Evolutionary conservation across 2,113 vertebrate species (phyloP), one percentile per base, ranked within the genome.

Genomic region (Apistogramma diplotaenia): DNA sequence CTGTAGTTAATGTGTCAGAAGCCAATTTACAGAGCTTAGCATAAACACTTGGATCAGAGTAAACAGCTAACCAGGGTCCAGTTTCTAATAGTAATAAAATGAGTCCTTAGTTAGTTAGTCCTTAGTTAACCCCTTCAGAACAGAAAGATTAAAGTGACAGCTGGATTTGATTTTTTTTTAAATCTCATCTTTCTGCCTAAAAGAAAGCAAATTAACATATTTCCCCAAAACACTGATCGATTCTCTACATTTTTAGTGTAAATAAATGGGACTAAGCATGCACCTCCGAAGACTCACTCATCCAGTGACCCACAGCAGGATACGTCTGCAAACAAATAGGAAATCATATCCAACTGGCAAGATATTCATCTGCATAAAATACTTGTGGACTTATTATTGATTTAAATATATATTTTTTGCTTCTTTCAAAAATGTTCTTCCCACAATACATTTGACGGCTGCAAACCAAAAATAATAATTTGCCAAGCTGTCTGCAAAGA

Each of bases 391-490:
- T 87, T 67, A 25, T 46, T 70, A 58, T 84, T 76, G 73, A 84
- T 29, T 35, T 21, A 25, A 25, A 25, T 16, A 3, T 11, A 3
- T 37, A 12, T 61, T 6, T 3, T 16, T 43, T 62, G 37, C 37
- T 23, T 37, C 9, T 21, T 43, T 76, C 21, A 67, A 82, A 89
- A 82, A 51, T 33, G 55, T 56, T 79, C 73, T 81, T 85, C 75
- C 76, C 43, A 61, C 74, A 37, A 85, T 76, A 78, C 85, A 74
- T 43, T 67, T 65, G 57, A 74, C 59, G 73, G 73, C 65, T 72
- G 75, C 55, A 74, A 81, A 88, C 81, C 21, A 89, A 92, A 91
- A 92, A 92, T 93, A 91, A 91, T 54, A 18, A 83, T 91, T 83
- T 76, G 62, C 88, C 65, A 53, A 80, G 58, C 62, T 65, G 21